Evolutionary conservation across 35 echinoderm and acorn worm genomes (phyloP).

Genomic region (Heliocidaris erythrogramma): DNA sequence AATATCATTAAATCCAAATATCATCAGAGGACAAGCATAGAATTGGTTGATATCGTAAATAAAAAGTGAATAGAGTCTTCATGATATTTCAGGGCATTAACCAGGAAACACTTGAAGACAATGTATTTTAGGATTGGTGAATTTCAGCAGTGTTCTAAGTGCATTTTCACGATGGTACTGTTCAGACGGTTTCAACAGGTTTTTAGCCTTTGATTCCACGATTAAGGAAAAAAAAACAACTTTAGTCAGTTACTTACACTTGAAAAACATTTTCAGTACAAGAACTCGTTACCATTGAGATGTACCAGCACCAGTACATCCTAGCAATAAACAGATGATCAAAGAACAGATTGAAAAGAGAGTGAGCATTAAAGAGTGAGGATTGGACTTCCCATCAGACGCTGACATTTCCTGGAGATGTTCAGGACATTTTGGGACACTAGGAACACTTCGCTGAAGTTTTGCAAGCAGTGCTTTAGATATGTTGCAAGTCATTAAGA

Average conservation of each 20-base stretch:
- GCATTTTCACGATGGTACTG: neutral
- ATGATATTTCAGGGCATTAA: neutral
- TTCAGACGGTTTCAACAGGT: neutral
- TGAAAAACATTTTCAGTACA: neutral
- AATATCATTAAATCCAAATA: neutral
- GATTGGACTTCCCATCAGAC: neutral
- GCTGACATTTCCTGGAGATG: neutral
- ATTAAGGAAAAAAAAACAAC: neutral
- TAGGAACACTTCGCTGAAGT: neutral
- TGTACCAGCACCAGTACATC: neutral
- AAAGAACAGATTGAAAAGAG: neutral
- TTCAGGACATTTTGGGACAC: neutral
- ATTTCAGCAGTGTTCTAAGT: neutral
- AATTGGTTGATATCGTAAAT: neutral
- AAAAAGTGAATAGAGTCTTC: neutral
- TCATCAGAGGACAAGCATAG: neutral
- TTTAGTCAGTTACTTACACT: neutral
- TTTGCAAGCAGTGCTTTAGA: too few species aligned
- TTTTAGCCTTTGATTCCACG: neutral
- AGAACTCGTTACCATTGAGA: neutral
- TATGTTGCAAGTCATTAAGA: too few species aligned
- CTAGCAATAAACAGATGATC: neutral
- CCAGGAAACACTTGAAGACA: neutral
- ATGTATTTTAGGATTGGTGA: neutral
- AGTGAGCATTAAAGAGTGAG: neutral